Conservation (phyloP, 2,888 invertebrate species). For the Ariolimax columbianus region DNA sequence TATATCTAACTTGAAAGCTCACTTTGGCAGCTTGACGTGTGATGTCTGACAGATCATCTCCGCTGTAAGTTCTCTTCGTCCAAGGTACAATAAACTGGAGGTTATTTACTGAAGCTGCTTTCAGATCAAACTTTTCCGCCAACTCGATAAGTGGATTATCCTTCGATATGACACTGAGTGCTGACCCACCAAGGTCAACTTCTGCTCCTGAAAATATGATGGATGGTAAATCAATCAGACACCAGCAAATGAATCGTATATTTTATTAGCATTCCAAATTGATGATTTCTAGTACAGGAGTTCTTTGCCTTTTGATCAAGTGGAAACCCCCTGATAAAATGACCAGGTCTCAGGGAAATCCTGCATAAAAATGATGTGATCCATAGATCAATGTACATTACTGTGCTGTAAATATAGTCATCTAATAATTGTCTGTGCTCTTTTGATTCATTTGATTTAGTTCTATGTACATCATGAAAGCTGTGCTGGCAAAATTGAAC, state of each 20-base stretch:
- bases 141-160: conserved; percentile 62
- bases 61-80: conserved; percentile 56
- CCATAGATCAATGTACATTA: too few species aligned
- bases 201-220: conserved; percentile 59
- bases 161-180: conserved; percentile 59
- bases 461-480: too few species aligned
- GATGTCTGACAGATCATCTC: conserved; percentile 54
- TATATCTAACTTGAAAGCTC: not conserved
- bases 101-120: conserved; percentile 56
- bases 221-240: not conserved
- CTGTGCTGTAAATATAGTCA: too few species aligned
- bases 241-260: not conserved
- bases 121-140: conserved; percentile 61
- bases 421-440: too few species aligned
- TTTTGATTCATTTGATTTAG: too few species aligned
- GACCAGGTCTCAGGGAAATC: too few species aligned
- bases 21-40: conserved; percentile 43
- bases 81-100: conserved; percentile 61
- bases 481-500: too few species aligned
- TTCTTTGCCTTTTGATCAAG: too few species aligned
- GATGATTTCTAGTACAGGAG: too few species aligned
- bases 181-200: conserved; percentile 63
- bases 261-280: too few species aligned
- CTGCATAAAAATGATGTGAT: too few species aligned
- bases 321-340: too few species aligned